These are phyloP conservation scores for Bos indicus DNA, from an alignment of 2,113 vertebrate species.

Conservation along the genomic window DNA sequence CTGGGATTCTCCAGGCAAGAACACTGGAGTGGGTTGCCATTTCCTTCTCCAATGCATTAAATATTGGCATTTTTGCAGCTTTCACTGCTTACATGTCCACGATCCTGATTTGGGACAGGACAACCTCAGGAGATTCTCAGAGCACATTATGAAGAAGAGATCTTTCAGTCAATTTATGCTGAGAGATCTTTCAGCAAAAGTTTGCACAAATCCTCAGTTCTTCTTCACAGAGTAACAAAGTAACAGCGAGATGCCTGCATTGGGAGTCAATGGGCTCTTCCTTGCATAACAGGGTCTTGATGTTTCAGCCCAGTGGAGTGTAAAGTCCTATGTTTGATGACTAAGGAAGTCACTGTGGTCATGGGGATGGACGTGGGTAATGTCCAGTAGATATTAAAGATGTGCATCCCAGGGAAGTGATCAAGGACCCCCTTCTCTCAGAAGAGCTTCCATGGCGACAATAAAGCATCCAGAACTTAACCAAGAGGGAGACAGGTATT, in stretches of 20 bases:
- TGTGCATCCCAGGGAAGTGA: not conserved
- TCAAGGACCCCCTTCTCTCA: too few relatives aligned
- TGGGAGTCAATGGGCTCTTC: accelerated
- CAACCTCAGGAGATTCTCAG: not conserved
- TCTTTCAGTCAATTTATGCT: not conserved
- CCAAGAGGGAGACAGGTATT: accelerated
- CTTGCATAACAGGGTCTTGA: accelerated
- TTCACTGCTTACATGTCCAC: accelerated
- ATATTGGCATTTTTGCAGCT: too few relatives aligned
- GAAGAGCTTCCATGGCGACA: not conserved
- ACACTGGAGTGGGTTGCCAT: too few relatives aligned
- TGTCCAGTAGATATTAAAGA: accelerated
- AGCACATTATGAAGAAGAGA: not conserved
- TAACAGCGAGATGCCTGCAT: accelerated
- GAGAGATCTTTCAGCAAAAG: not conserved
- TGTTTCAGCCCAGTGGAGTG: not conserved
- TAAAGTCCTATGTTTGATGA: not conserved
- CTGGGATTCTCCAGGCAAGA: too few relatives aligned
- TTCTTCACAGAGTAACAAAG: not conserved
- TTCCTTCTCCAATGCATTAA: too few relatives aligned
- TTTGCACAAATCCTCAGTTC: not conserved
- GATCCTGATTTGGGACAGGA: not conserved
- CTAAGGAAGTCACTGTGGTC: not conserved
- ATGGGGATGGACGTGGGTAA: accelerated
- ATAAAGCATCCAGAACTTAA: too few relatives aligned